A percentile compares a stretch with the other conserved stretches of the same genome.
These are phyloP conservation scores for Leptothorax acervorum DNA, from an alignment of 2,888 invertebrate species.

Conservation along the genomic window DNA sequence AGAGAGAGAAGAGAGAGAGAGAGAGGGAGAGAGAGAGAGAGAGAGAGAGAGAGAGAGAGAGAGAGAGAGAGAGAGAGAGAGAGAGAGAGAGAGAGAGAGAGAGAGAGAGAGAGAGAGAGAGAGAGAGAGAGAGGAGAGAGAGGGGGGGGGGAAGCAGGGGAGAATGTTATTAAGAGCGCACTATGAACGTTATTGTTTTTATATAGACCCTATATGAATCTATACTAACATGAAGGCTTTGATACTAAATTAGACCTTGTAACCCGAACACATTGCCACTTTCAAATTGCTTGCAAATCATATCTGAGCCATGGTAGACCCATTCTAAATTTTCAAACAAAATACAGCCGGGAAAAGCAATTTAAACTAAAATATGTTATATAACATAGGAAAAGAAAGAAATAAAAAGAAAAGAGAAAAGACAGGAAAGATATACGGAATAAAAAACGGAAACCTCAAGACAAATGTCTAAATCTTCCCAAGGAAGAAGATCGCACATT, in stretches of 20 bases:
- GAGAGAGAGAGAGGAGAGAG: not conserved
- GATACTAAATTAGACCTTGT: slow-evolving; percentile 71
- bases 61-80: not conserved
- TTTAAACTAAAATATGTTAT: slow-evolving; percentile 44
- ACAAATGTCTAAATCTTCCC: slow-evolving; percentile 36
- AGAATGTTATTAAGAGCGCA: slow-evolving; percentile 23
- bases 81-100: not conserved
- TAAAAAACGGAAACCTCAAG: slow-evolving; percentile 2
- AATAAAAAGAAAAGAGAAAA: slow-evolving; percentile 58
- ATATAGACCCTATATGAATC: slow-evolving; percentile 7
- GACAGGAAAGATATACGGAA: slow-evolving; percentile 44
- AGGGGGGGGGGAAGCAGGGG: not conserved
- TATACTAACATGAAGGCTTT: slow-evolving; percentile 68
- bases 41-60: not conserved
- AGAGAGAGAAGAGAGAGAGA: not conserved
- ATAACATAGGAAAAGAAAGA: slow-evolving; percentile 34
- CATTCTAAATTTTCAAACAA: slow-evolving; percentile 82
- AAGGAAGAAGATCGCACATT: slow-evolving; percentile 63
- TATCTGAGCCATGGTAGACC: slow-evolving; percentile 88
- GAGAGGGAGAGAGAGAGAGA: not conserved
- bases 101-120: not conserved
- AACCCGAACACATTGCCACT: slow-evolving; percentile 87
- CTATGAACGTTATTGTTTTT: slow-evolving; percentile 60
- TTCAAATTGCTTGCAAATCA: slow-evolving; percentile 88
- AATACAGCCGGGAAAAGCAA: slow-evolving; percentile 86